A percentile compares a stretch with the other conserved stretches of the same genome.
phyloP scores from a whole-genome alignment of 2,888 invertebrate genomes.

The Strigamia transsilvanica region DNA sequence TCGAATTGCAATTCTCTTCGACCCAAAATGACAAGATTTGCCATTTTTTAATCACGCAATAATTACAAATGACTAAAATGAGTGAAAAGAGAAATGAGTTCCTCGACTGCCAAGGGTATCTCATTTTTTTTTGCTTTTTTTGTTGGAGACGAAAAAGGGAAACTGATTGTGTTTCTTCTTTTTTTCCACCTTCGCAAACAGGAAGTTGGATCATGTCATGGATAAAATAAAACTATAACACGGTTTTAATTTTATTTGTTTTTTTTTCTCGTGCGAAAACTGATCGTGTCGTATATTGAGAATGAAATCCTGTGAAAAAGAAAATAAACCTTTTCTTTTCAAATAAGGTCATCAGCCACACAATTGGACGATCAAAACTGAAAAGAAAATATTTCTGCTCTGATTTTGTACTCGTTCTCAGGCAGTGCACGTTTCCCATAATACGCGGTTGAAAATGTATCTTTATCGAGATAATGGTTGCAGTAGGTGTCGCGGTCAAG shows the following conservation, averaged over 20 bases:
- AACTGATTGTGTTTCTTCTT: background rate
- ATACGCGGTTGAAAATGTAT: background rate
- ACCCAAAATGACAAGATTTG: no score
- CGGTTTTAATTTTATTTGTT: background rate
- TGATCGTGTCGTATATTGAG: background rate
- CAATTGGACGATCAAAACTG: background rate
- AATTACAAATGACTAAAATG: background rate
- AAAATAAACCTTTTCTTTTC: background rate
- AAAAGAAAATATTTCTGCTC: slow-evolving; percentile 24
- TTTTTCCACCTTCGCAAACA: background rate
- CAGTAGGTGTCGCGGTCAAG: background rate
- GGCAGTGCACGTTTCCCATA: background rate
- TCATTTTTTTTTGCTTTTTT: background rate
- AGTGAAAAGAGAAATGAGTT: background rate
- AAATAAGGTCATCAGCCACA: slow-evolving; percentile 39
- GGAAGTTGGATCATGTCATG: background rate
- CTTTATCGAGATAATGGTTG: background rate
- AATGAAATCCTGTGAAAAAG: slow-evolving; percentile 1
- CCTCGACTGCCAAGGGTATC: slow-evolving; percentile 23
- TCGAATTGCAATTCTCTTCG: background rate
- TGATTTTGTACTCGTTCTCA: slow-evolving; percentile 39
- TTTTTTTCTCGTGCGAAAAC: slow-evolving; percentile 22
- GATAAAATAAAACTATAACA: background rate
- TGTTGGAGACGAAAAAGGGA: background rate
- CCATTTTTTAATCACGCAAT: background rate